These are phyloP conservation scores for Pelobates fuscus DNA, from an alignment of 2,113 vertebrate species.

Conservation along the genomic window DNA sequence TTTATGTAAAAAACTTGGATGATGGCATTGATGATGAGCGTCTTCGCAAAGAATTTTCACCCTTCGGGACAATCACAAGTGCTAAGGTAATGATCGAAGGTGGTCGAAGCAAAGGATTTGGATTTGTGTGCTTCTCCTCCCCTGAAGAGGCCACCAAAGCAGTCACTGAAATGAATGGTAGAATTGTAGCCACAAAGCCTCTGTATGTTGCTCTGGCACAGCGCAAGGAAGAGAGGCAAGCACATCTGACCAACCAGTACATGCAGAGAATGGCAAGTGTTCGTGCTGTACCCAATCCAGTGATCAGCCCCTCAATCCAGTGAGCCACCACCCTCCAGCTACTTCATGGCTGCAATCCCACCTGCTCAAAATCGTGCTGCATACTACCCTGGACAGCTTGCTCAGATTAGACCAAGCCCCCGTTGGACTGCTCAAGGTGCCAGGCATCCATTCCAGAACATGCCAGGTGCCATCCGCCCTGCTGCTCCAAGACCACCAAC, in stretches of 20 bases:
- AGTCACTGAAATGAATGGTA: conserved; percentile 98
- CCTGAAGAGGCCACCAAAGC: conserved; percentile 98
- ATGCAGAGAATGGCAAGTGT: conserved; percentile 99
- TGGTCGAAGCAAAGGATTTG: conserved; percentile 99
- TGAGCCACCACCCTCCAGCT: conserved; percentile 94
- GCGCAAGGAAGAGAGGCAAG: conserved; percentile 95
- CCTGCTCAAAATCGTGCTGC: conserved; percentile 98
- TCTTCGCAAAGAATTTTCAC: conserved; percentile 95
- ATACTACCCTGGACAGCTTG: conserved; percentile 94
- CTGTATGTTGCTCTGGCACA: conserved; percentile 96
- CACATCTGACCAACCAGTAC: conserved; percentile 97
- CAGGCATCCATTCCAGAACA: conserved; percentile 97
- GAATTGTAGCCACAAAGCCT: conserved; percentile 97
- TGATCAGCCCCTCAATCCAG: conserved; percentile 98
- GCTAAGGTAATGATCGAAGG: conserved; percentile 99
- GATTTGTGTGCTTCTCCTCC: too few relatives aligned
- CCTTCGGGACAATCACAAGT: conserved; percentile 98
- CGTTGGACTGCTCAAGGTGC: conserved; percentile 96
- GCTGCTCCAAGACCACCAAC: conserved; percentile 90
- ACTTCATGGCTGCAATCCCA: conserved; percentile 99
- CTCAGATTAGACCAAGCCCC: conserved; percentile 92
- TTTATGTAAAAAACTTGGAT: conserved; percentile 98
- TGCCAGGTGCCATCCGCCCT: conserved; percentile 93
- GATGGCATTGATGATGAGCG: conserved; percentile 97
- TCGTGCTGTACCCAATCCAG: conserved; percentile 93